A percentile compares a stretch with the other conserved stretches of the same genome.
phyloP scores from a whole-genome alignment of 1,140 invertebrate species.

The Phenacoccus solenopsis region DNA sequence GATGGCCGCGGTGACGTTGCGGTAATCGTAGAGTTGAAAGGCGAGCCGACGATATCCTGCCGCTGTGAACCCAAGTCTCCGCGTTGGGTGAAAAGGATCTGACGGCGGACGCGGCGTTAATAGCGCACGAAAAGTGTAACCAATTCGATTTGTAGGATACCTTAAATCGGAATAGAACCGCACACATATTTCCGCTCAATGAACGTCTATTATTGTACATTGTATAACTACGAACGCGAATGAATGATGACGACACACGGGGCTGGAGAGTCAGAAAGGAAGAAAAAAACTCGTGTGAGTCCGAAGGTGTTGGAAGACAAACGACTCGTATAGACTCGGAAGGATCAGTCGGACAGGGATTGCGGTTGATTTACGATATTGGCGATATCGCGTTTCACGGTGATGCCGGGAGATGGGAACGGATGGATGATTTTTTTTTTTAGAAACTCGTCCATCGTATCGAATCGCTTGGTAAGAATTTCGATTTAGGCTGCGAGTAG shows the following conservation, averaged over 20 bases:
- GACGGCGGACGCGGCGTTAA: no score
- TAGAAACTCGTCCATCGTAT: background rate
- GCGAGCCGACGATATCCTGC: background rate
- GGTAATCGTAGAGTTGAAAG: no score
- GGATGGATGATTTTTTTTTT: no score
- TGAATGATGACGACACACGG: background rate
- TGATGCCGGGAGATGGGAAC: background rate
- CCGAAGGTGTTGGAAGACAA: background rate
- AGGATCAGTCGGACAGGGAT: background rate
- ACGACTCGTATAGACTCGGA: background rate
- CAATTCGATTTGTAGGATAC: background rate
- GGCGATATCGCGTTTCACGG: background rate
- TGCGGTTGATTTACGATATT: background rate
- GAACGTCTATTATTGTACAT: background rate
- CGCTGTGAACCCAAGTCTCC: background rate
- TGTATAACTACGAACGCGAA: no score
- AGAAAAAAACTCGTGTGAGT: background rate
- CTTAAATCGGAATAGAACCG: background rate
- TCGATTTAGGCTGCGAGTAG: no score
- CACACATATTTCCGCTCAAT: slow-evolving; percentile 1
- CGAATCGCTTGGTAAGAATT: background rate
- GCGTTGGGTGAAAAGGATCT: background rate
- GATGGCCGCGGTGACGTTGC: no score
- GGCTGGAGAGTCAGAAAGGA: no score
- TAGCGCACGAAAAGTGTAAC: background rate